Evolutionary conservation across 2,113 vertebrate genomes (phyloP), one percentile per base, ranked within the genome.

Genomic region (Sitta europaea): DNA sequence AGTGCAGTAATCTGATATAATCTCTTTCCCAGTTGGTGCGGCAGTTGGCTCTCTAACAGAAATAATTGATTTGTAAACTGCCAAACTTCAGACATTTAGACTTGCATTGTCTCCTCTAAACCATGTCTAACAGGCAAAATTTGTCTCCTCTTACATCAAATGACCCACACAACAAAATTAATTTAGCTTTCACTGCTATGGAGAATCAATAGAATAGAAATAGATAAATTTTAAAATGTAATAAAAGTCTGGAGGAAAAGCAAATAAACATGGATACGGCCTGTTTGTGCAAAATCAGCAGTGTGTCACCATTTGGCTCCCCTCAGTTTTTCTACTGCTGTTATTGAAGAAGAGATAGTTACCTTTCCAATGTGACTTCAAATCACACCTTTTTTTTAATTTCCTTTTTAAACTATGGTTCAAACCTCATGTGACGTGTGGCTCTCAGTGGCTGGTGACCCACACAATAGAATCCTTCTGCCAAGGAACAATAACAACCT

Each of bases 31-130:
- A 95, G 83, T 96, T 84, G 95, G 88, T 90, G 72, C 0, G 0
- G 90, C 86, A 91, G 74, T 95, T 92, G 94, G 95, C 96, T 92
- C 86, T 94, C 92, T 91, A 96, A 91, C 84, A 96, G 83, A 94
- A 96, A 89, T 88, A 96, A 97, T 96, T 95, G 96, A 96, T 97
- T 95, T 96, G 96, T 96, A 92, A 97, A 88, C 91, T 96, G 97
- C 92, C 92, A 96, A 91, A 97, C 54, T 81, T 93, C 87, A 93
- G 96, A 91, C 65, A 40, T 84, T 92, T 93, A 94, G 86, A 84
- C 75, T 85, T 86, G 77, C 93, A 90, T 88, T 96, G 92, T 96
- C 94, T 96, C 95, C 85, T 97, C 80, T 86, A 90, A 93, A 80
- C 80, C 68, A 80, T 78, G 81, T 92, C 91, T 91, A 90, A 94